These are phyloP conservation scores for Proteles cristata DNA, from an alignment of 2,113 vertebrate species.

Conservation along the genomic window DNA sequence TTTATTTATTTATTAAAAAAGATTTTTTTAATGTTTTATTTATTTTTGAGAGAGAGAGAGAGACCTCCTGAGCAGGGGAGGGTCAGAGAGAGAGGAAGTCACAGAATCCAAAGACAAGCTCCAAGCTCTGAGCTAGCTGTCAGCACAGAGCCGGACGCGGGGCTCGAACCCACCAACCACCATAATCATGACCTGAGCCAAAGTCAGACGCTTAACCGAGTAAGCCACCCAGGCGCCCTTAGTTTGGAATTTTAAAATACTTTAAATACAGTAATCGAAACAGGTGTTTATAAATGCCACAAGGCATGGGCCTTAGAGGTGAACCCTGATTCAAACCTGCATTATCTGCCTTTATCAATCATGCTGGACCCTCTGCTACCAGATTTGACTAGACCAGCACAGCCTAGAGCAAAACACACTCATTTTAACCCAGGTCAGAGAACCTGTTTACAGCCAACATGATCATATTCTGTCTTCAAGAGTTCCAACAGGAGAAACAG, in stretches of 20 bases:
- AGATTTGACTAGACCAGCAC: constrained; percentile 50
- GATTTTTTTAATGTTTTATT: too few relatives aligned
- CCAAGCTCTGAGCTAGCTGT: too few relatives aligned
- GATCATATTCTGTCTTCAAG: constrained; percentile 45
- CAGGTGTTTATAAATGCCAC: constrained; percentile 56
- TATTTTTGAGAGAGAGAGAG: too few relatives aligned
- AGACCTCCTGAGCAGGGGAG: too few relatives aligned
- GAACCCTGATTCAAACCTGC: constrained; percentile 43
- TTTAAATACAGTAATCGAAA: constrained; percentile 48
- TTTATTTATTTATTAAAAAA: not conserved
- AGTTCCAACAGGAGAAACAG: constrained; percentile 26
- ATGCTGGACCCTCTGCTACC: not conserved
- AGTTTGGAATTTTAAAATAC: not conserved
- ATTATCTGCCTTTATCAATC: constrained; percentile 47
- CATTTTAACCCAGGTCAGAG: constrained; percentile 38
- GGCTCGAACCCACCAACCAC: too few relatives aligned
- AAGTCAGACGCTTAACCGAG: too few relatives aligned
- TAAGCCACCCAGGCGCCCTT: not conserved
- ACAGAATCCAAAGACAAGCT: too few relatives aligned
- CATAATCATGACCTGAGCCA: too few relatives aligned
- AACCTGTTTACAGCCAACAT: constrained; percentile 83
- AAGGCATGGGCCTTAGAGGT: constrained; percentile 47
- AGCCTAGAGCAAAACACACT: constrained; percentile 22
- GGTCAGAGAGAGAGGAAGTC: too few relatives aligned
- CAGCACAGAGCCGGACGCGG: too few relatives aligned